Percentiles rank a stretch among this genome's conserved stretches.
These are phyloP conservation scores for Xiphydria camelus DNA, from an alignment of 2,888 invertebrate genomes.

Conservation along the genomic window DNA sequence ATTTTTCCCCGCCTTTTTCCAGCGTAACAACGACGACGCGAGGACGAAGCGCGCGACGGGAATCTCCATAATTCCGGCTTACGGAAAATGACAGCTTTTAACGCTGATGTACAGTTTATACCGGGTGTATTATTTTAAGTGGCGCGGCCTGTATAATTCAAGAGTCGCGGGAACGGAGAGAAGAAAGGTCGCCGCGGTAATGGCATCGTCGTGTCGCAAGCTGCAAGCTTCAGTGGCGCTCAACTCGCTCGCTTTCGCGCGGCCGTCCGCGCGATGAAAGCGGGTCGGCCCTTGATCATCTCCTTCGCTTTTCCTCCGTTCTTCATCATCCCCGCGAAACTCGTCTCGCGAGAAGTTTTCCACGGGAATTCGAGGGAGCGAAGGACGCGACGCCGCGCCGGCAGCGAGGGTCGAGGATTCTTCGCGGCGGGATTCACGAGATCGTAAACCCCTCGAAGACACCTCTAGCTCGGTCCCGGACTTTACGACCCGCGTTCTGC, in stretches of 20 bases:
- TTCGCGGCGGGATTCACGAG: conserved; percentile 5
- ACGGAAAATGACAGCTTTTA: conserved; percentile 57
- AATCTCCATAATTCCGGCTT: conserved; percentile 56
- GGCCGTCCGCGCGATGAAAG: not conserved
- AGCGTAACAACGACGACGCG: conserved; percentile 18
- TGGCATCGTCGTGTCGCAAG: conserved; percentile 52
- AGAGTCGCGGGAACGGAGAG: conserved; percentile 31
- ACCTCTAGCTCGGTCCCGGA: not conserved
- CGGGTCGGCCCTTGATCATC: not conserved
- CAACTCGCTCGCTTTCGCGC: conserved; percentile 25
- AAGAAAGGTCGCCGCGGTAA: conserved; percentile 44
- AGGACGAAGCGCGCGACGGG: too few species aligned
- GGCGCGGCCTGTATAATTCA: conserved; percentile 52
- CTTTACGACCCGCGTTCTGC: conserved; percentile 1
- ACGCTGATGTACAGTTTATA: conserved; percentile 55
- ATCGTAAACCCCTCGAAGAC: conserved; percentile 4
- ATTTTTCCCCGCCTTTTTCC: conserved; percentile 4
- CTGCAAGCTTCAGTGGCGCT: conserved; percentile 49
- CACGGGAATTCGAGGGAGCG: not conserved
- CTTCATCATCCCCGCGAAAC: not conserved
- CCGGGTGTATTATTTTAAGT: conserved; percentile 56
- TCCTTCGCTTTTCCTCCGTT: not conserved
- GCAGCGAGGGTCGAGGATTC: not conserved
- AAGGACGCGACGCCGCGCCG: too few species aligned
- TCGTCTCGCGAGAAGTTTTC: not conserved